A percentile compares a stretch with the other conserved stretches of the same genome.
These are phyloP conservation scores for Malurus alboscapulatus DNA, from an alignment of 2,113 vertebrate species.

Conservation along the genomic window DNA sequence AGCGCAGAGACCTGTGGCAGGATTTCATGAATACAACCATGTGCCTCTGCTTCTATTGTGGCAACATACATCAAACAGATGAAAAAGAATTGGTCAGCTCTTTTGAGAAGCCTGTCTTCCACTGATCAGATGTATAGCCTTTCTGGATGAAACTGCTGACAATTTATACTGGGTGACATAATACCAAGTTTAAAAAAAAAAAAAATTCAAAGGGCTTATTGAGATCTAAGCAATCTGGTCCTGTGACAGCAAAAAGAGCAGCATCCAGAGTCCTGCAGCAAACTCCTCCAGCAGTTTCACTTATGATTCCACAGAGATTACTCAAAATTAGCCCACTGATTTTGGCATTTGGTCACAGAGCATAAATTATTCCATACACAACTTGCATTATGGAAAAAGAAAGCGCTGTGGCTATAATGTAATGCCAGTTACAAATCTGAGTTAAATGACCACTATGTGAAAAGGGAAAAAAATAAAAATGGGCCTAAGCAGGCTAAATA, in stretches of 20 bases:
- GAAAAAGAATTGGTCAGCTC: neutral
- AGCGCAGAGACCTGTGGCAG: neutral
- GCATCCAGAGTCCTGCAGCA: neutral
- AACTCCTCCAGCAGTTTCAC: neutral
- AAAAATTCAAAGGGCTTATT: neutral
- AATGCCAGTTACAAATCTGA: neutral
- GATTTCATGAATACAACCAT: neutral
- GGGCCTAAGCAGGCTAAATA: constrained; percentile 42
- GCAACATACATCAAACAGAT: neutral
- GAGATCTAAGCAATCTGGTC: neutral
- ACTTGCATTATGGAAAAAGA: neutral
- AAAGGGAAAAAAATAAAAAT: neutral
- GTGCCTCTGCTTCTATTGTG: neutral
- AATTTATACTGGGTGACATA: neutral
- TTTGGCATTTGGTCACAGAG: neutral
- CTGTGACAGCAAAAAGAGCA: neutral
- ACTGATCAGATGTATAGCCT: neutral
- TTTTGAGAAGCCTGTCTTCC: neutral
- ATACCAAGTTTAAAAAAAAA: neutral
- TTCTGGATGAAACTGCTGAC: neutral
- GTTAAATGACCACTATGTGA: neutral
- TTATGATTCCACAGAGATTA: neutral
- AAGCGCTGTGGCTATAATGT: neutral
- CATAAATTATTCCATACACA: neutral
- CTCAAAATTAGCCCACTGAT: neutral